Conservation (phyloP, 2,797 vertebrate species). For the Gadopsis marmoratus region DNA sequence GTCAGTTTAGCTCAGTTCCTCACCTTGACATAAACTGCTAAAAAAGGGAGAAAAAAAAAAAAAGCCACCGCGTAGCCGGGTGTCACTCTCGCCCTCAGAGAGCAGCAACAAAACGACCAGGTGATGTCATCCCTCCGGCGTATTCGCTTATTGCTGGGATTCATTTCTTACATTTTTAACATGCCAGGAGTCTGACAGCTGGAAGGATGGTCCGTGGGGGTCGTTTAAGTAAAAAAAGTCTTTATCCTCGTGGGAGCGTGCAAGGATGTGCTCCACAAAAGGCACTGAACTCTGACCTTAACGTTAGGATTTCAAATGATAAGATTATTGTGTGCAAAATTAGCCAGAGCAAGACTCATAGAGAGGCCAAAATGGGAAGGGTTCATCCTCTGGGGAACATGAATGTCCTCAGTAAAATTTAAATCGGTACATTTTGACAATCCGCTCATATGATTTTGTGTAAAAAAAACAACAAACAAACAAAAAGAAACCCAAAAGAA, state of each 20-base stretch:
- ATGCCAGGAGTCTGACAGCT: not conserved
- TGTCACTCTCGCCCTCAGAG: constrained; percentile 56
- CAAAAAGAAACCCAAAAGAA: too few species aligned
- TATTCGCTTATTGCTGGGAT: constrained; percentile 15
- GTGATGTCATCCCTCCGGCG: constrained; percentile 24
- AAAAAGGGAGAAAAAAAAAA: too few species aligned
- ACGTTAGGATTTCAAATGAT: not conserved
- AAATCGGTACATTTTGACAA: not conserved
- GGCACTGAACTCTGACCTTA: not conserved
- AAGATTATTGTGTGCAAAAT: not conserved
- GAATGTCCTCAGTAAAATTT: not conserved
- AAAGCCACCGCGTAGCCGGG: too few species aligned
- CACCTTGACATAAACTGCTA: constrained; percentile 59
- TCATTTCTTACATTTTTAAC: constrained; percentile 1
- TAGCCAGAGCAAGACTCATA: not conserved
- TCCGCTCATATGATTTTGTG: not conserved
- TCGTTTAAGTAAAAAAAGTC: not conserved
- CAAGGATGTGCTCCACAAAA: not conserved
- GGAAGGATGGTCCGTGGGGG: not conserved
- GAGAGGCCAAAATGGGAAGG: not conserved
- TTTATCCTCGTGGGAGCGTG: not conserved
- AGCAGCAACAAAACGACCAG: constrained; percentile 38
- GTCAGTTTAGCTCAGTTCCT: constrained; percentile 72
- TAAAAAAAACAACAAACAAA: not conserved
- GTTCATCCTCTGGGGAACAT: constrained; percentile 2